phyloP scores from a whole-genome alignment of 2,797 vertebrate genomes.

The Sebastes matsubarae region DNA sequence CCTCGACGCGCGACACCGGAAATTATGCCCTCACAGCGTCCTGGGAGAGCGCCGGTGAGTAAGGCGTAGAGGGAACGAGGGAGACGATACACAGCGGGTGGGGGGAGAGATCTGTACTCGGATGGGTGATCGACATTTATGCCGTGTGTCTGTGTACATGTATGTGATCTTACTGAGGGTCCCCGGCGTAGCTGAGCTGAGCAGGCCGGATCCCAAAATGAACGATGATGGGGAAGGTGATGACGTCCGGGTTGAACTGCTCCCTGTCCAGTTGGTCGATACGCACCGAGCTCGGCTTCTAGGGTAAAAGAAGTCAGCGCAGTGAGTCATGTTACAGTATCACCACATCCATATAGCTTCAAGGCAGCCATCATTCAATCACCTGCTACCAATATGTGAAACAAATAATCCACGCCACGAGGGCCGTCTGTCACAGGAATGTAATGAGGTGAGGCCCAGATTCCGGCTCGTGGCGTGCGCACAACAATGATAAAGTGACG shows the following conservation, averaged over 20 bases:
- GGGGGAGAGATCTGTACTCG: background rate
- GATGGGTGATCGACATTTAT: conserved; percentile 14
- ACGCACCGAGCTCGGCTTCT: conserved; percentile 99
- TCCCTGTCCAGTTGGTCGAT: conserved; percentile 98
- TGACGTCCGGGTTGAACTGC: conserved; percentile 98
- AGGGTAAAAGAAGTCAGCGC: background rate
- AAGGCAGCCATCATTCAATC: conserved; percentile 40
- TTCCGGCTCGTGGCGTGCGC: background rate
- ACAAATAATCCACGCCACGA: conserved; percentile 32
- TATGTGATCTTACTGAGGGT: conserved; percentile 92
- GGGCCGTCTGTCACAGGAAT: conserved; percentile 29
- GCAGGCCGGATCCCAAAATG: conserved; percentile 98
- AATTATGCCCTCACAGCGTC: conserved; percentile 4
- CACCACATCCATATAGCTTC: conserved; percentile 5
- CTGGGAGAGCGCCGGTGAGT: conserved; percentile 29
- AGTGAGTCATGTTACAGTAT: background rate
- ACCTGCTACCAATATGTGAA: conserved; percentile 7
- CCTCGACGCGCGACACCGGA: background rate
- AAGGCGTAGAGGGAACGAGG: conserved; percentile 13
- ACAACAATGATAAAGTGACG: conserved; percentile 40
- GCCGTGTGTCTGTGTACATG: background rate
- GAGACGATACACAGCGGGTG: background rate
- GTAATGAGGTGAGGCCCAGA: conserved; percentile 13
- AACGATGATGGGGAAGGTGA: conserved; percentile 99
- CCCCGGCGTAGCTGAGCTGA: conserved; percentile 98